Base-by-base conservation (phyloP, 2,888 invertebrate genomes). In the Seira sanloemensis region DNA sequence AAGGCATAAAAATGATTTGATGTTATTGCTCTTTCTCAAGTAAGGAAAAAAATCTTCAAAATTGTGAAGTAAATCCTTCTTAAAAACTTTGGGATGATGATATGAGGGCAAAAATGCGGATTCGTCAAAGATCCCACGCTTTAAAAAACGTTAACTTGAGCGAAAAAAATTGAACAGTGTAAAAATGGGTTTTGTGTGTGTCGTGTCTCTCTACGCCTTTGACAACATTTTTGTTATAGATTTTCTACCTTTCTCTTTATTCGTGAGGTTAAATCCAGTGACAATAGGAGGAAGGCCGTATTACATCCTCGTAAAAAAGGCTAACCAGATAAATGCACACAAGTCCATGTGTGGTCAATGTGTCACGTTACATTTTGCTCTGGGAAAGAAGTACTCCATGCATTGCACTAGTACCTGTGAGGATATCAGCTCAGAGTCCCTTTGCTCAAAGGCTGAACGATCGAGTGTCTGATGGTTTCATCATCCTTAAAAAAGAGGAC, bases 331-430 rank as follows among this genome's bases (percentile, higher is more conserved):
- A 37, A 12, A 37, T 37, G 37, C 37, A 37, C 37, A 37, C 12
- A 12, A 7, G 37, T 37, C 5, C 12, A 12, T 7, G 37, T 37
- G 37, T 12, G 37, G 37, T 37, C 37, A 37, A 37, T 37, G 37
- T 37, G 72, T 50, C 27, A 26, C n/a, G 26, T 68, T 68, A 2
- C 68, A 25, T 37, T 16, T 23, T 73, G 23, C 21, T 71, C 58
- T 19, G 62, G 16, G 25, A 27, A 18, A 12, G 54, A 1, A 58
- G 18, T 50, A 24, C 37, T 18, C n/a, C 2, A 25, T 67, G 5
- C 4, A 12, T 69, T 5, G 16, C 69, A 2, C 21, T 18, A 24
- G 23, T 19, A 9, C 7, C 19, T 66, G 66, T 7, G 66, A 58
- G 58, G 58, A 58, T 9, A n/a, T 58, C n/a, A n/a, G n/a, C 58